phyloP scores from a whole-genome alignment of 2,888 invertebrate species.

The Meteorus cinctellus region DNA sequence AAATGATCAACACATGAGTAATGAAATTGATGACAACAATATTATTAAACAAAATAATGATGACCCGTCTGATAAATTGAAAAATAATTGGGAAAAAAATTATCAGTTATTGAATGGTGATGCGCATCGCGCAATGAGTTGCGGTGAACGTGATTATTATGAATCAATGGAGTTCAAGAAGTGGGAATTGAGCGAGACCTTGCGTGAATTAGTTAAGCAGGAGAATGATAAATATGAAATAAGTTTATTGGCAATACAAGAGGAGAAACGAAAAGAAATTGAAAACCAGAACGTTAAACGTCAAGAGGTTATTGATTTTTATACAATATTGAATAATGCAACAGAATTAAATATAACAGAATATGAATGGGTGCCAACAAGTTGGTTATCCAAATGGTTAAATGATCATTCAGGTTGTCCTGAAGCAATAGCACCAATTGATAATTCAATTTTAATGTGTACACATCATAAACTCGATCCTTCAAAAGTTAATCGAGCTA shows the following conservation, averaged over 20 bases:
- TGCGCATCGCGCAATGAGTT: constrained; percentile 69
- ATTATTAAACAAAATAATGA: background rate
- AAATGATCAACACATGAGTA: background rate
- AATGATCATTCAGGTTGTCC: constrained; percentile 58
- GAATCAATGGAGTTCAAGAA: constrained; percentile 69
- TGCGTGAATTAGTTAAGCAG: constrained; percentile 65
- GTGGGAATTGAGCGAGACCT: constrained; percentile 67
- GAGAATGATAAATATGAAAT: constrained; percentile 68
- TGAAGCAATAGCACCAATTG: constrained; percentile 70
- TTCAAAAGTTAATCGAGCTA: constrained; percentile 71
- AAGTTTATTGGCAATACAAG: constrained; percentile 66
- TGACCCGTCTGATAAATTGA: constrained; percentile 18
- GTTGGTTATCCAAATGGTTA: constrained; percentile 76
- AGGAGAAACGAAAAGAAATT: constrained; percentile 70
- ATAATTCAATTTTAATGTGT: constrained; percentile 73
- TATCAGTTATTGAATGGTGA: constrained; percentile 65
- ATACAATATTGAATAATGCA: constrained; percentile 60
- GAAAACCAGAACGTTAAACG: constrained; percentile 68
- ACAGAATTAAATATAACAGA: constrained; percentile 46
- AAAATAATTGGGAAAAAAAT: constrained; percentile 50
- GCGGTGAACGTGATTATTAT: constrained; percentile 65
- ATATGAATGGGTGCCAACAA: constrained; percentile 75
- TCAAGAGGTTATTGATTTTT: constrained; percentile 67
- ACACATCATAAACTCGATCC: constrained; percentile 74
- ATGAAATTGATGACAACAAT: background rate